Evolutionary conservation across 2,888 invertebrate genomes (phyloP), one percentile per base, ranked within the genome.

Genomic region (Folsomia manolachei): DNA sequence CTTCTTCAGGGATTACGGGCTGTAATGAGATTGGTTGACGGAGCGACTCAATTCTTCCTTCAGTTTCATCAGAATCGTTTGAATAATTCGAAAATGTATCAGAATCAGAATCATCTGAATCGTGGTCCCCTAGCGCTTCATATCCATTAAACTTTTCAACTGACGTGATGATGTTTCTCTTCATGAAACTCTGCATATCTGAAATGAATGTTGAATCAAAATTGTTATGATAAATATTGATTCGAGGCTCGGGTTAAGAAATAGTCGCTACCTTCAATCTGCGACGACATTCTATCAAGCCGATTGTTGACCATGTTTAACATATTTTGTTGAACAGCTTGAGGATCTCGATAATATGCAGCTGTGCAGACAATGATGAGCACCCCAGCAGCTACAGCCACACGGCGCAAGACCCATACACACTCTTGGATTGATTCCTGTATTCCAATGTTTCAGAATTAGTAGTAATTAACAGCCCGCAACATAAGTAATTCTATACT

Each of bases 331-430:
- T 71, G 56, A 1, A 62, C 64, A 0, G 27, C 56, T 27, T 71
- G 74, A 1, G 64, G 60, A 82, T 87, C 86, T 68, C 82, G 82
- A 79, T 85, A 87, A 66, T 73, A 81, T 77, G 84, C 83, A 14
- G 83, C 83, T 67, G 81, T 82, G 69, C 82, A 81, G 2, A 83
- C 51, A 53, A 87, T 80, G 39, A 85, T 78, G 24, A 83, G 9
- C 1, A 84, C 52, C 21, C 83, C 83, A 21, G 84, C 19, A 21
- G 81, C 71, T 39, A 84, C 82, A 69, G 85, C 84, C 7, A 83
- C 71, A 80, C 86, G 85, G 7, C 87, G 83, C 69, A 84, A 83
- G 52, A 83, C 81, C 85, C 86, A 86, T 71, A 87, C 83, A 75
- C 84, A 84, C 72, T 79, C 78, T 72, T 85, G 83, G 27, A 87